A percentile compares a stretch with the other conserved stretches of the same genome.
Evolutionary conservation across 1,140 invertebrate species (phyloP).

Genomic region (Neodiprion virginianus): DNA sequence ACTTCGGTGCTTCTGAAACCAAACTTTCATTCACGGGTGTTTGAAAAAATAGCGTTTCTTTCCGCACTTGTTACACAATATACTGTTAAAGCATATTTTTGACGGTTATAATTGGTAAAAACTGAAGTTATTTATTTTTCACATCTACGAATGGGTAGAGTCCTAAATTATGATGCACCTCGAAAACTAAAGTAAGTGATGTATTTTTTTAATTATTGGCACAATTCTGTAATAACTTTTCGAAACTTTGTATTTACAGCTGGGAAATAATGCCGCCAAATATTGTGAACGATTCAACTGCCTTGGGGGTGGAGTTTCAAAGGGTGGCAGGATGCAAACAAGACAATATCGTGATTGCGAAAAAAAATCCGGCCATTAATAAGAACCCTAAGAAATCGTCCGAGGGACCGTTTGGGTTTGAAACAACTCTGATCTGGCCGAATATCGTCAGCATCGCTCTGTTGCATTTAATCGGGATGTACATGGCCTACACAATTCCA

Average conservation of each 20-base stretch:
- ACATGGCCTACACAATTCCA: constrained; percentile 33
- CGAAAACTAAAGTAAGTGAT: too few relatives aligned
- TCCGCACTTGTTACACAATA: too few relatives aligned
- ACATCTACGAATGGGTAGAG: too few relatives aligned
- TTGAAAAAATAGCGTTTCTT: too few relatives aligned
- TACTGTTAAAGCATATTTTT: too few relatives aligned
- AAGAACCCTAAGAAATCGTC: constrained; percentile 8
- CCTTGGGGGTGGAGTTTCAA: background rate
- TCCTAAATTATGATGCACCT: too few relatives aligned
- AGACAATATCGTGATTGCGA: background rate
- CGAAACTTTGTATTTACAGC: background rate
- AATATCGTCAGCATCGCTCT: constrained; percentile 55
- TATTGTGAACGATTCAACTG: background rate
- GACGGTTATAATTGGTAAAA: too few relatives aligned
- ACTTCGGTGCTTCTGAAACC: too few relatives aligned
- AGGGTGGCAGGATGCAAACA: background rate
- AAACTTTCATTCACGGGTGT: too few relatives aligned
- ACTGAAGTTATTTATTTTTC: too few relatives aligned
- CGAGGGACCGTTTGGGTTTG: constrained; percentile 22
- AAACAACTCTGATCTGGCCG: constrained; percentile 54
- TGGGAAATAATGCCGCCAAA: background rate
- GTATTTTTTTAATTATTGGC: too few relatives aligned
- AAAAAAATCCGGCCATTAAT: background rate
- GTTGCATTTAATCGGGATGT: constrained; percentile 41
- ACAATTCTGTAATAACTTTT: too few relatives aligned